Evolutionary conservation across 1,140 invertebrate species (phyloP).

Genomic region (Drosophila novamexicana): DNA sequence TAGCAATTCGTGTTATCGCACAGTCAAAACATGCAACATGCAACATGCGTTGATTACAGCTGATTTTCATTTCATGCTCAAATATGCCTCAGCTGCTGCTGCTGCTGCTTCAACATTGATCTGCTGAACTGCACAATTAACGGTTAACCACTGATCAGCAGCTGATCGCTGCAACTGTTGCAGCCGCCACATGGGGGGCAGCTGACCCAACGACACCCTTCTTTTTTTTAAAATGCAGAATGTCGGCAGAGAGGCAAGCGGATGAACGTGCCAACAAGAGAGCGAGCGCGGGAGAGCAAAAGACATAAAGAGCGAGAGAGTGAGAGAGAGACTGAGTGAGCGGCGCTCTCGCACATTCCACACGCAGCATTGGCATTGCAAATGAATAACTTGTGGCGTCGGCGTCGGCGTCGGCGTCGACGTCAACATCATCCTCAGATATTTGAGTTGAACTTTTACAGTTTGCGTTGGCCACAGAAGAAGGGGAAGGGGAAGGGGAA

Average conservation of each 20-base stretch:
- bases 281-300: background rate
- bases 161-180: slow-evolving; percentile 32
- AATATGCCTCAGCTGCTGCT: background rate
- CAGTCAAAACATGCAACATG: too few species aligned
- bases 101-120: slow-evolving; percentile 22
- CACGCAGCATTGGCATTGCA: slow-evolving; percentile 53
- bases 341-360: slow-evolving; percentile 40
- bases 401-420: background rate
- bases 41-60: too few species aligned
- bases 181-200: slow-evolving; percentile 12
- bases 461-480: slow-evolving; percentile 10
- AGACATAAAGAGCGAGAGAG: background rate
- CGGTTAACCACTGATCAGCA: slow-evolving; percentile 31
- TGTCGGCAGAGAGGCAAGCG: background rate
- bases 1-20: too few species aligned
- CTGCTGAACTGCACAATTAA: slow-evolving; percentile 42
- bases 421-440: slow-evolving; percentile 16
- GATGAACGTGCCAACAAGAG: slow-evolving; percentile 1
- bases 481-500: background rate
- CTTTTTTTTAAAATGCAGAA: slow-evolving; percentile 38
- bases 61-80: background rate
- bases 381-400: slow-evolving; percentile 38
- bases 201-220: slow-evolving; percentile 60
- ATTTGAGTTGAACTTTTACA: slow-evolving; percentile 52
- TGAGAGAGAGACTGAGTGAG: background rate